Evolutionary conservation across 2,888 invertebrate genomes (phyloP).

Genomic region (Stenotaenia linearis): DNA sequence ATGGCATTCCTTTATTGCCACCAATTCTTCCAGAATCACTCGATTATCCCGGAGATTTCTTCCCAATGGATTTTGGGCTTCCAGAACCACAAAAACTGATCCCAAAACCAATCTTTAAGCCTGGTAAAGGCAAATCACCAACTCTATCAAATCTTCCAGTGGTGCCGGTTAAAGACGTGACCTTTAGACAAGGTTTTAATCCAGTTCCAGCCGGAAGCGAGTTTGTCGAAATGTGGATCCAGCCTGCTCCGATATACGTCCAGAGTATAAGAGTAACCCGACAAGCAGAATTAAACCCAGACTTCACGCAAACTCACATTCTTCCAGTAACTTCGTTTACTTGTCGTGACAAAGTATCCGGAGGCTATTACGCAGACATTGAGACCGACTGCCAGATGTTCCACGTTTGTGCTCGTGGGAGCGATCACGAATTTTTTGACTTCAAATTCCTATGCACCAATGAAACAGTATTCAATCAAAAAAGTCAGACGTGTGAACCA

Average conservation of each 20-base stretch:
- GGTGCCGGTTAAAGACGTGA: background rate
- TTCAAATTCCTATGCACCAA: constrained; percentile 31
- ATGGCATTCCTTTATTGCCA: background rate
- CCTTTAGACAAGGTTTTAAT: background rate
- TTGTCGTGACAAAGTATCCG: constrained; percentile 21
- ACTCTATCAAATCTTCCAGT: background rate
- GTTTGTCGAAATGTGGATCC: constrained; percentile 28
- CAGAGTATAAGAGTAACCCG: background rate
- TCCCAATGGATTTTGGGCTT: background rate
- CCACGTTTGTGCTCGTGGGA: constrained; percentile 29
- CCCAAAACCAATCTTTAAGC: background rate
- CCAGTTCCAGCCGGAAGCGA: constrained; percentile 26
- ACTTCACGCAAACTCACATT: background rate
- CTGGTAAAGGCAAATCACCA: background rate
- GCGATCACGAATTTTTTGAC: background rate
- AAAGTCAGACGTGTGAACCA: constrained; percentile 12
- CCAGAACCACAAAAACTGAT: background rate
- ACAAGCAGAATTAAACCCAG: background rate
- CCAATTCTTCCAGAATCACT: background rate
- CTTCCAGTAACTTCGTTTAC: constrained; percentile 2
- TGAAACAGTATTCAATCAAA: constrained; percentile 29
- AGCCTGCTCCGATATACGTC: background rate
- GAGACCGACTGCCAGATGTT: constrained; percentile 31
- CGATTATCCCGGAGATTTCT: background rate
- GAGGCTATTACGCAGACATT: constrained; percentile 28